Percentiles rank a stretch among this genome's conserved stretches.
Conservation (phyloP, 2,113 vertebrate species). For the Paralichthys olivaceus region DNA sequence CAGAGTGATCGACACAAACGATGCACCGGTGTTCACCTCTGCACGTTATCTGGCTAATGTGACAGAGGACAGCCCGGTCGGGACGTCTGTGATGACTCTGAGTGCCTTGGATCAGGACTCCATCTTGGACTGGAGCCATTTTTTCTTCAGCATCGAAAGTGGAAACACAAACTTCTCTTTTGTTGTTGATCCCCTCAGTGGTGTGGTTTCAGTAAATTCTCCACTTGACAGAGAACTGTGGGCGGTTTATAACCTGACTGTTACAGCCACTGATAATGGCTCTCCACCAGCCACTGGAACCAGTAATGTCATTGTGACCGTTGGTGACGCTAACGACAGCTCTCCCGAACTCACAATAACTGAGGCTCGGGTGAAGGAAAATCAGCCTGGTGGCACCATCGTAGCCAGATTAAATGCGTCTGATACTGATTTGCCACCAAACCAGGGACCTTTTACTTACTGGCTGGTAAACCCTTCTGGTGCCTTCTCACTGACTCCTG, state of each 20-base stretch:
- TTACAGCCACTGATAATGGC: conserved; percentile 78
- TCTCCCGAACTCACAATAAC: conserved; percentile 69
- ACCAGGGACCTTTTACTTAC: conserved; percentile 82
- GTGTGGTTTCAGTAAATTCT: conserved; percentile 73
- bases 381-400: conserved; percentile 80
- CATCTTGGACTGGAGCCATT: conserved; percentile 71
- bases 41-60: conserved; percentile 59
- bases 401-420: conserved; percentile 72
- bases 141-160: conserved; percentile 73
- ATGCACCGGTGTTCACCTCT: conserved; percentile 75
- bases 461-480: conserved; percentile 70
- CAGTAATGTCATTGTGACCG: conserved; percentile 66
- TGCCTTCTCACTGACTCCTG: conserved; percentile 74
- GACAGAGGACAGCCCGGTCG: conserved; percentile 71
- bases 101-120: conserved; percentile 77
- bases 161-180: conserved; percentile 80
- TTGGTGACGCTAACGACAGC: conserved; percentile 82
- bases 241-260: conserved; percentile 80
- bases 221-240: conserved; percentile 80
- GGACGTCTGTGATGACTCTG: conserved; percentile 72
- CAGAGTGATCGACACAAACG: conserved; percentile 77
- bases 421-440: conserved; percentile 80
- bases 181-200: conserved; percentile 70
- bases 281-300: conserved; percentile 78
- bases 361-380: conserved; percentile 76